These are phyloP conservation scores for Dolichoris vasculosae DNA, from an alignment of 1,140 invertebrate genomes.

Conservation along the genomic window DNA sequence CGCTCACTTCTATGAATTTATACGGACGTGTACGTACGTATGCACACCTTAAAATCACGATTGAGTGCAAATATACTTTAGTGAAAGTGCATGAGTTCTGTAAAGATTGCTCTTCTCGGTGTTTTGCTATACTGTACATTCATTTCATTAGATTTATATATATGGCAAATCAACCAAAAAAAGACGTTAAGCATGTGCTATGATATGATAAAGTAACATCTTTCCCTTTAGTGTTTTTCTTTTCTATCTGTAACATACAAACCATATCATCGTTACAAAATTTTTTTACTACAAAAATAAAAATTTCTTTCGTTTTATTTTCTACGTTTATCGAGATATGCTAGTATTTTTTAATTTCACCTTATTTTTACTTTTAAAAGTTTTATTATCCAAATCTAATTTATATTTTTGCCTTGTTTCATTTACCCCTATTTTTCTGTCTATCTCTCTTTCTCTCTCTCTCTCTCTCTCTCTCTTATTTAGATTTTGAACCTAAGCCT, in stretches of 20 bases:
- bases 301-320: not conserved
- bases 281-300: not conserved
- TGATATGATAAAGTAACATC: not conserved
- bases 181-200: conserved; percentile 4
- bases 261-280: not conserved
- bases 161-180: not conserved
- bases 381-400: not conserved
- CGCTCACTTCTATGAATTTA: not conserved
- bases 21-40: not conserved
- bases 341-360: not conserved
- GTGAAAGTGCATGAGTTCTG: not conserved
- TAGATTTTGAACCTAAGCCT: not conserved
- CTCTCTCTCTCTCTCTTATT: not conserved
- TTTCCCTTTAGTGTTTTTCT: not conserved
- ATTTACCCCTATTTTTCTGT: not conserved
- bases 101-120: not conserved
- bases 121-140: not conserved
- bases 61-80: not conserved
- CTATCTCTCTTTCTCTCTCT: not conserved
- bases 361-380: not conserved
- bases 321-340: not conserved
- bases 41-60: not conserved
- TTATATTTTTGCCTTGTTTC: not conserved
- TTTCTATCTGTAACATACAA: conserved; percentile 1
- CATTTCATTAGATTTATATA: not conserved